These are phyloP conservation scores for Poeciliopsis retropinna DNA, from an alignment of 2,113 vertebrate genomes.

Conservation along the genomic window DNA sequence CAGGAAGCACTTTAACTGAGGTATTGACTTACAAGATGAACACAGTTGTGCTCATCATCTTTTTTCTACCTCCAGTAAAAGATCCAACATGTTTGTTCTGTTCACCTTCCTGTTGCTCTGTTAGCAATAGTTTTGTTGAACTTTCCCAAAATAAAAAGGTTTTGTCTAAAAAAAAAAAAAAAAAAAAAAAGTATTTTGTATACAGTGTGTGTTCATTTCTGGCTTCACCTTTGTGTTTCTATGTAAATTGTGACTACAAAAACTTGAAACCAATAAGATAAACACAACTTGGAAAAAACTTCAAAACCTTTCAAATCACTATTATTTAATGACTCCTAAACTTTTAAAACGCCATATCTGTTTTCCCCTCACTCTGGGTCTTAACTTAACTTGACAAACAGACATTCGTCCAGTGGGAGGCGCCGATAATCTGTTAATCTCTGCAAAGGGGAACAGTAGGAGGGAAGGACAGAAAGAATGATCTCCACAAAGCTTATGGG, in stretches of 20 bases:
- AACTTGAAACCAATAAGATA: neutral
- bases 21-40: too few relatives aligned
- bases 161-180: too few relatives aligned
- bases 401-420: slow-evolving; percentile 28
- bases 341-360: slow-evolving; percentile 18
- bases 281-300: neutral
- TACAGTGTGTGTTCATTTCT: too few relatives aligned
- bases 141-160: too few relatives aligned
- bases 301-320: neutral
- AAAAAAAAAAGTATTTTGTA: too few relatives aligned
- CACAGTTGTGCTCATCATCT: too few relatives aligned
- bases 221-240: too few relatives aligned
- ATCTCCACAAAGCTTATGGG: slow-evolving; percentile 51
- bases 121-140: too few relatives aligned
- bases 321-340: slow-evolving; percentile 8
- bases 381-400: slow-evolving; percentile 53
- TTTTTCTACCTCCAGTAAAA: too few relatives aligned
- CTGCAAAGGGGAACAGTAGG: slow-evolving; percentile 26
- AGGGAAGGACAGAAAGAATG: slow-evolving; percentile 35
- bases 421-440: slow-evolving; percentile 55
- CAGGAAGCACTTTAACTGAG: too few relatives aligned
- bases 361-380: slow-evolving; percentile 28
- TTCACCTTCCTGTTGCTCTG: too few relatives aligned
- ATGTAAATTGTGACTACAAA: neutral
- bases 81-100: too few relatives aligned